Base-by-base conservation (phyloP, 2,113 vertebrate species). In the Ancistrus triradiatus region DNA sequence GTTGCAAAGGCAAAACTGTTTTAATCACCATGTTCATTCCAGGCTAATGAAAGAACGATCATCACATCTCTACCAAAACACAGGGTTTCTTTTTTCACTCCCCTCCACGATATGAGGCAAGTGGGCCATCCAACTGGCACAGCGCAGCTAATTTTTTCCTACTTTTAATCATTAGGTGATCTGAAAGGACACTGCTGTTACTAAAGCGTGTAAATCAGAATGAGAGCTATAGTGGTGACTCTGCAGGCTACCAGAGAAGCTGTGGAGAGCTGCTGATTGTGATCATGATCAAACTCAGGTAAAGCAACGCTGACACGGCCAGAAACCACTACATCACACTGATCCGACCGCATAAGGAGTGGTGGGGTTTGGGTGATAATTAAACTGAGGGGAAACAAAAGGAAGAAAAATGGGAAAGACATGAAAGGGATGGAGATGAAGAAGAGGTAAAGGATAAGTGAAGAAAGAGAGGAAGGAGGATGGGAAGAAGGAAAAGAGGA, bases 101-200 rank as follows among this genome's bases (percentile, higher is more conserved):
- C 2, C 8, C 14, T 72, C 15, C 40, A 59, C 2, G 18, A 28
- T 27, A 31, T 47, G 38, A 13, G 44, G 18, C 35, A 69, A 64
- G 33, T 53, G 25, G 55, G 33, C 55, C 59, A 50, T 49, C 42
- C 56, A 63, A 60, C 42, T 48, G 40, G 49, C 49, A 58, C 42
- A 15, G n/a, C 46, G 53, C 59, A 35, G 43, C 33, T 73, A 60
- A 69, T 60, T 73, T 60, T 19, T 64, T 49, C 58, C 59, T 63
- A 52, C 52, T 66, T 59, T 66, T 66, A 69, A 65, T 69, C 52
- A 74, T 52, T 51, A 74, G 46, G 56, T 69, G 61, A 73, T 63
- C 65, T 68, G 50, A 55, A 60, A 68, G 18, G 49, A 64, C 59
- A 62, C 18, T 17, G 14, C 13, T 63, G 55, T 44, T 31, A 44